These are phyloP conservation scores for Cricetomys ansorgei DNA, from an alignment of 2,113 vertebrate genomes.

Conservation along the genomic window DNA sequence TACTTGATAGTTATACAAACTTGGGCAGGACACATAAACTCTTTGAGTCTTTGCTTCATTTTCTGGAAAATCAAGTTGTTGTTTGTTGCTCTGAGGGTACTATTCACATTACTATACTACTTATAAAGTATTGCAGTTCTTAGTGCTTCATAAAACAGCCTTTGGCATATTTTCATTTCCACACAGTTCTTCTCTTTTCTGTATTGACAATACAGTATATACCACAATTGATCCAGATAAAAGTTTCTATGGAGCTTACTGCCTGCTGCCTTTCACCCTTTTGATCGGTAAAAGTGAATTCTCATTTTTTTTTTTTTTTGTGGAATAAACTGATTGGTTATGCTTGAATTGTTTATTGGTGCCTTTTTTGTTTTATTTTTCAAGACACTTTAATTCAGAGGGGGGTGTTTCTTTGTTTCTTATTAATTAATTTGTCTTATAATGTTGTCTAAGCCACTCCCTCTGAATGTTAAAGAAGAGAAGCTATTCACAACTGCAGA, in stretches of 20 bases:
- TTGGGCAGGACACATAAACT: not conserved
- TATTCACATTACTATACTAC: not conserved
- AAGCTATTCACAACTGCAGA: conserved; percentile 27
- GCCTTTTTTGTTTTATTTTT: conserved; percentile 75
- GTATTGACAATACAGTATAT: not conserved
- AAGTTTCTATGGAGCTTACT: not conserved
- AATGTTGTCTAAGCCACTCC: conserved; percentile 64
- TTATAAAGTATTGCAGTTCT: not conserved
- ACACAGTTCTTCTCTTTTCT: not conserved
- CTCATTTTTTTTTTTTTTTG: conserved; percentile 80
- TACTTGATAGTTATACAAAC: not conserved
- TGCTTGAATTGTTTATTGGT: conserved; percentile 78
- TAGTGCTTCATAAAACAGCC: not conserved
- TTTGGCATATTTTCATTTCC: not conserved
- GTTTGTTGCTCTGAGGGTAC: not conserved
- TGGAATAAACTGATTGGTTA: conserved; percentile 75
- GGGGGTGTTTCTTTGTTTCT: conserved; percentile 75
- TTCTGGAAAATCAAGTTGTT: conserved; percentile 20
- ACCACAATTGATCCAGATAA: not conserved
- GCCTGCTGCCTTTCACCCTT: conserved; percentile 40
- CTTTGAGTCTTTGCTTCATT: not conserved
- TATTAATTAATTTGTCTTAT: conserved; percentile 81
- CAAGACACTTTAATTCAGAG: conserved; percentile 68
- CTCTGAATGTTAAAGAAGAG: conserved; percentile 5
- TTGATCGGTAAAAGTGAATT: conserved; percentile 80